phyloP scores from a whole-genome alignment of 2,113 vertebrate genomes.

The Ramphastos sulfuratus region DNA sequence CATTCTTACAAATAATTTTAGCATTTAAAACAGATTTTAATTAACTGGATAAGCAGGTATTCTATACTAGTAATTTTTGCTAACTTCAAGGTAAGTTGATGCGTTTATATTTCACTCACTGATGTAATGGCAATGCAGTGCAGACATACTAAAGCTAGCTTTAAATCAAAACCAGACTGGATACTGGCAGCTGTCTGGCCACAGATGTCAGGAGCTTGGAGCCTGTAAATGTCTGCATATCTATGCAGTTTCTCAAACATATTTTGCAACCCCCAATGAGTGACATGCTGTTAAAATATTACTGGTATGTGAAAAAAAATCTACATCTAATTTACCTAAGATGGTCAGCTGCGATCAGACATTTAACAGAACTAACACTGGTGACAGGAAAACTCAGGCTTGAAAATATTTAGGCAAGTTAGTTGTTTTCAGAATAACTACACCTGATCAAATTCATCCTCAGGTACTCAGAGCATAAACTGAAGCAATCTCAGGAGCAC shows the following conservation, averaged over 20 bases:
- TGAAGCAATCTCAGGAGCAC: background rate
- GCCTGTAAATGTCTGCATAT: background rate
- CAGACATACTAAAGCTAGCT: background rate
- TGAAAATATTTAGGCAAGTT: background rate
- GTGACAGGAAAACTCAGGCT: background rate
- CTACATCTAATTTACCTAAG: background rate
- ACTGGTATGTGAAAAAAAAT: background rate
- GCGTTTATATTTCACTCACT: background rate
- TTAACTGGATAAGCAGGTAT: background rate
- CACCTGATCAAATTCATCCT: background rate
- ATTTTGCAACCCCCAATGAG: background rate
- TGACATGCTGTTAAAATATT: background rate
- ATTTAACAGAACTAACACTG: background rate
- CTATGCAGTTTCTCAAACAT: background rate
- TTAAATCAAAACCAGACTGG: background rate
- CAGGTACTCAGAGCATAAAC: background rate
- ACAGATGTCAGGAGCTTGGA: background rate
- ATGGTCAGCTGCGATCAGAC: background rate
- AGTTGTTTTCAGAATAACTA: background rate
- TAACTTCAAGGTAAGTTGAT: background rate
- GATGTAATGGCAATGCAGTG: background rate
- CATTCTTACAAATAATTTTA: background rate
- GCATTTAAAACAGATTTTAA: background rate
- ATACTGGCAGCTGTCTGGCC: background rate
- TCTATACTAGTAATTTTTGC: background rate